Base-by-base conservation (phyloP, 1,140 invertebrate genomes). In the Drosophila kurseongensis region DNA sequence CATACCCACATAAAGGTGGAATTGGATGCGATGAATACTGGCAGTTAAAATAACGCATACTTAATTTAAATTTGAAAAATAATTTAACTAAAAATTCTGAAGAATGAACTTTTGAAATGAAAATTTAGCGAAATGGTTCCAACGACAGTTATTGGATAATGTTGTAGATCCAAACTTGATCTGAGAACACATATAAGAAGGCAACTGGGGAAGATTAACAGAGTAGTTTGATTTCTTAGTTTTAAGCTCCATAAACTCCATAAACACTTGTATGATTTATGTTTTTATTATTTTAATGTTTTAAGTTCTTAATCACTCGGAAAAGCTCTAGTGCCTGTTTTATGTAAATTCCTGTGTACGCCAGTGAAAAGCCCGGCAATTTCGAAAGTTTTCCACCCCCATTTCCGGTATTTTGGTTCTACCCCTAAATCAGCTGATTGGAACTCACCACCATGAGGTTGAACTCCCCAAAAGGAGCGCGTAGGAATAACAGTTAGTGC, bases 391-490 rank as follows among this genome's bases (percentile, higher is more conserved):
- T 65, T 51, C 14, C 45, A 68, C 38, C 44, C 59, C 36, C 36
- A 32, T 48, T 12, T 47, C 44, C 36, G 60, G 14, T 41, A 27
- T 1, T 18, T 32, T 5, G 2, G 13, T 18, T 32, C 13, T 66
- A 65, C 44, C 45, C 63, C 63, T 65, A 62, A 63, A 12, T 12
- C 63, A 65, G 63, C 63, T 67, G 63, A 67, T 48, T n/a, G 10
- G n/a, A 65, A 50, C 38, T 27, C 59, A 63, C 59, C 60, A 67
- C 44, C 35, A 5, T 7, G 35, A 4, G 48, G 44, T 12, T 52
- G 13, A 52, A 66, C 9, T 57, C 54, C 76, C 63, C 50, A 45
- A 69, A 79, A 69, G 71, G 58, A 88, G 18, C 12, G 6, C 32
- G 16, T 4, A n/a, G 41, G 14, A 65, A 65, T 52, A 44, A 29